These are phyloP conservation scores for Drosophila melanica DNA, from an alignment of 1,140 invertebrate genomes.

Conservation along the genomic window DNA sequence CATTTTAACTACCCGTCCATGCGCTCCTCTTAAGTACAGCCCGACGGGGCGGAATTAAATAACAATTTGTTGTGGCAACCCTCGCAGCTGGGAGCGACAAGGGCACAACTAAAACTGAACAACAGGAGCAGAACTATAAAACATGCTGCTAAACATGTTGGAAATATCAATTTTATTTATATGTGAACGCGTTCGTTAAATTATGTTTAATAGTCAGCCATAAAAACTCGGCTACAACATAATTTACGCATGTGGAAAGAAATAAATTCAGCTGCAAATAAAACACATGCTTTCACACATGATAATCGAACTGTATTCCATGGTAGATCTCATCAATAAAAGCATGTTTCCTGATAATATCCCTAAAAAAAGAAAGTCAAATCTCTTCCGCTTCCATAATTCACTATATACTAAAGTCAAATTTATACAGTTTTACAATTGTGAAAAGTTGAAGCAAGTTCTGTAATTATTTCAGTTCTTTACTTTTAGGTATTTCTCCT, in stretches of 20 bases:
- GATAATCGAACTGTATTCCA: too few species aligned
- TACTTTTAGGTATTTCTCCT: not conserved
- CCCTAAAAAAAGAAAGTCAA: too few species aligned
- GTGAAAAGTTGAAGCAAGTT: too few species aligned
- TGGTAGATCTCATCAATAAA: too few species aligned
- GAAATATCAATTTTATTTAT: conserved; percentile 8
- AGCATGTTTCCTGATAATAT: too few species aligned
- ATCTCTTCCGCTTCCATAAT: too few species aligned
- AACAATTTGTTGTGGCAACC: conserved; percentile 43
- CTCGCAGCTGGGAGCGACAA: not conserved
- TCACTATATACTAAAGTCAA: too few species aligned
- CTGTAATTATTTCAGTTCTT: not conserved
- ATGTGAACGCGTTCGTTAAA: conserved; percentile 9
- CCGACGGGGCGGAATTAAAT: conserved; percentile 36
- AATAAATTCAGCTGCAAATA: not conserved
- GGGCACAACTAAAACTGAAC: not conserved
- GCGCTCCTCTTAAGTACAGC: conserved; percentile 25
- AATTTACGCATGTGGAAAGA: not conserved
- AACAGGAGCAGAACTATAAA: not conserved
- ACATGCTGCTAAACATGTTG: not conserved
- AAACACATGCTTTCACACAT: too few species aligned
- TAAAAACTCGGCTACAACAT: not conserved
- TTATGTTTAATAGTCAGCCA: not conserved
- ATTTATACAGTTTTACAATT: too few species aligned
- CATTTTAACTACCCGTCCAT: conserved; percentile 69